Percentiles rank a stretch among this genome's conserved stretches.
Conservation (phyloP, 2,888 invertebrate species). For the Caenorhabditis drosophilae region DNA sequence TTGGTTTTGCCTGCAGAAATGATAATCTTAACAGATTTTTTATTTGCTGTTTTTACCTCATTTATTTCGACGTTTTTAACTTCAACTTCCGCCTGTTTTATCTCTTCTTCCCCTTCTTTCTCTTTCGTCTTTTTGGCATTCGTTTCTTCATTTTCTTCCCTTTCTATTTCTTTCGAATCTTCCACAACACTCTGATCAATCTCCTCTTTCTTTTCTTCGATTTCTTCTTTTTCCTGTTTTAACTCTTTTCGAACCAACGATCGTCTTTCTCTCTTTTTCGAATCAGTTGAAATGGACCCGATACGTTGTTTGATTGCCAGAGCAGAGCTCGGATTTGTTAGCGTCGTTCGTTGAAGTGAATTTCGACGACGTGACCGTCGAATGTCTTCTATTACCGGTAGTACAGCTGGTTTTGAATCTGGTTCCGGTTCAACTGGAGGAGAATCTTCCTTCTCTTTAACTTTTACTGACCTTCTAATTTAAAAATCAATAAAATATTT, state of each 20-base stretch:
- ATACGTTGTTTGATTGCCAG: constrained; percentile 9
- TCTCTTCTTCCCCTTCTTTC: neutral
- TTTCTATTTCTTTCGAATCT: neutral
- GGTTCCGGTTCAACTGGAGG: no score
- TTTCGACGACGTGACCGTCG: neutral
- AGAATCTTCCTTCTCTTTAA: no score
- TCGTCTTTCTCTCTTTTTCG: neutral
- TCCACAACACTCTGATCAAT: neutral
- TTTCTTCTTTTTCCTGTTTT: constrained; percentile 2
- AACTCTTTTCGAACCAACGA: neutral
- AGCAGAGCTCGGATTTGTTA: constrained; percentile 12
- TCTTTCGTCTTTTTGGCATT: no score
- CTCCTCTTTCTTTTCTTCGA: neutral
- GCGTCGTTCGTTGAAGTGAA: neutral
- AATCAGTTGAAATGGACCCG: neutral
- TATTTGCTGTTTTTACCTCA: neutral
- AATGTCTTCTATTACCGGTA: neutral
- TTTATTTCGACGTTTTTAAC: neutral
- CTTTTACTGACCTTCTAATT: no score
- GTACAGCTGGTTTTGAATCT: neutral
- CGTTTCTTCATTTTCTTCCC: no score
- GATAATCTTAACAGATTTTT: neutral
- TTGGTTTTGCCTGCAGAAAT: neutral
- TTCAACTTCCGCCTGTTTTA: neutral
- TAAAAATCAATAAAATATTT: no score